Evolutionary conservation across 1,140 invertebrate species (phyloP).

Genomic region (Nasonia vitripennis): DNA sequence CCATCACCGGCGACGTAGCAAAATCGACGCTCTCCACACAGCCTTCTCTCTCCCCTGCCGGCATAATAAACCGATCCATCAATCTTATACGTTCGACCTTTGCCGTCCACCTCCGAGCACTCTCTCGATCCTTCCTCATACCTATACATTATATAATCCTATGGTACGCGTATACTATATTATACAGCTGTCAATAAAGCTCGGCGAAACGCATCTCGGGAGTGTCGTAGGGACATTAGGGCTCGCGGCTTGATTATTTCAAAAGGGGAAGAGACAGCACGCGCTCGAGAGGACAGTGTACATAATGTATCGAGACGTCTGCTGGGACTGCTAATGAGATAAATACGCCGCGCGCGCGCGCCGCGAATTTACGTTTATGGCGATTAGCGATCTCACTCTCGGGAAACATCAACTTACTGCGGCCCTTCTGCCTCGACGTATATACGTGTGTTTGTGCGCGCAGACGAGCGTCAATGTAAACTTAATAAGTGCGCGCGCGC

Average conservation of each 20-base stretch:
- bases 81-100: background rate
- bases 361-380: slow-evolving; percentile 35
- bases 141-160: background rate
- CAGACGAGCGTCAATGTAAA: slow-evolving; percentile 34
- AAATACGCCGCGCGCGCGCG: slow-evolving; percentile 9
- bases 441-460: background rate
- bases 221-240: slow-evolving; percentile 1
- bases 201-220: background rate
- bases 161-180: background rate
- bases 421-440: background rate
- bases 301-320: slow-evolving; percentile 33
- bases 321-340: slow-evolving; percentile 39
- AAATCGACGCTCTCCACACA: background rate
- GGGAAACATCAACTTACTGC: slow-evolving; percentile 37
- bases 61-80: slow-evolving; percentile 17
- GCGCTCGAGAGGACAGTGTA: background rate
- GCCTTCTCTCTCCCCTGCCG: background rate
- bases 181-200: background rate
- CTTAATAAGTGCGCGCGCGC: slow-evolving; percentile 35
- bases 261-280: background rate
- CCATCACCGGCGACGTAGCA: background rate
- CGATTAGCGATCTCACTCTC: slow-evolving; percentile 43
- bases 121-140: background rate
- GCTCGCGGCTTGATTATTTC: background rate
- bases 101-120: background rate